Percentiles rank a stretch among this genome's conserved stretches.
These are phyloP conservation scores for Helicolenus hilgendorfi DNA, from an alignment of 2,797 vertebrate genomes.

Conservation along the genomic window DNA sequence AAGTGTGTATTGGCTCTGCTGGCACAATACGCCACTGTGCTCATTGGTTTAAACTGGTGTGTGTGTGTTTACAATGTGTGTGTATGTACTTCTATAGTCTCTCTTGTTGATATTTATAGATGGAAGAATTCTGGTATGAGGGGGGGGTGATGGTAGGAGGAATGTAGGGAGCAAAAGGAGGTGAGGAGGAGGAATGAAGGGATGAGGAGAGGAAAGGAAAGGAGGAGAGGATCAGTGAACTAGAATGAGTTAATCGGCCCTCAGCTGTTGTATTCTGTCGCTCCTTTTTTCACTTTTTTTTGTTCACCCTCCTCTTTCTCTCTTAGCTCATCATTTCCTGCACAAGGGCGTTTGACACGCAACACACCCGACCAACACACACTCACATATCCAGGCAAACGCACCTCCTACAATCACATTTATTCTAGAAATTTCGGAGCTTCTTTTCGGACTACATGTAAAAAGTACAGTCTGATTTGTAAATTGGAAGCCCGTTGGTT, in stretches of 20 bases:
- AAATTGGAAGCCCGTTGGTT: background rate
- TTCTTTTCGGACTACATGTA: background rate
- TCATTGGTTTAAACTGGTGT: conserved; percentile 81
- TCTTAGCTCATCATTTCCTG: background rate
- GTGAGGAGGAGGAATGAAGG: conserved; percentile 26
- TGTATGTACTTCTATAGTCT: conserved; percentile 59
- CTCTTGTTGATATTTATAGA: conserved; percentile 84
- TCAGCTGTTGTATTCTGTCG: background rate
- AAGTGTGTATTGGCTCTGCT: conserved; percentile 82
- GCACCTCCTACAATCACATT: background rate
- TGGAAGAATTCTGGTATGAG: conserved; percentile 65
- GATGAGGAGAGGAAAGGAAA: conserved; percentile 12
- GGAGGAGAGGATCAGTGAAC: background rate
- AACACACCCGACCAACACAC: background rate
- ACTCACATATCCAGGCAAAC: background rate
- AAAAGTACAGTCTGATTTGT: background rate
- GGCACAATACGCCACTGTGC: conserved; percentile 84
- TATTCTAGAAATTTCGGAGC: background rate
- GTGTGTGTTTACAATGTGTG: conserved; percentile 38
- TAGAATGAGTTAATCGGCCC: background rate
- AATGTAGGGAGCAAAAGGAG: conserved; percentile 46
- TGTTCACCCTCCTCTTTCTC: background rate
- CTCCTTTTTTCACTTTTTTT: background rate
- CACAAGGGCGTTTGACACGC: background rate
- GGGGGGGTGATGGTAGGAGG: conserved; percentile 14